Conservation (phyloP, 1,140 invertebrate genomes). For the Temnothorax nylanderi region DNA sequence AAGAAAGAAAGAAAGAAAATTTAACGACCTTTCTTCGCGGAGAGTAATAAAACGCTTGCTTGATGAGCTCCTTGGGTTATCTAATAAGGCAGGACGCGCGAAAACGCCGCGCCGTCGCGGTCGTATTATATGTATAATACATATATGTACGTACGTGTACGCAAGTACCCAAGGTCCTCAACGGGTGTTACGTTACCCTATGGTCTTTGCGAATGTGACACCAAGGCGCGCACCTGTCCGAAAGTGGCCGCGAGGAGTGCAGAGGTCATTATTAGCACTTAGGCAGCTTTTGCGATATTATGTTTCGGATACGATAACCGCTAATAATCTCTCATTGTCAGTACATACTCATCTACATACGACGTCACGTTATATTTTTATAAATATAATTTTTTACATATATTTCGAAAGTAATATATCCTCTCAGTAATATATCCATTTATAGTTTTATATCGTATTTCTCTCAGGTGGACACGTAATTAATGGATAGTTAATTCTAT, state of each 20-base stretch:
- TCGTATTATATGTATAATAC: slow-evolving; percentile 5
- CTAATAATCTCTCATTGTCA: background rate
- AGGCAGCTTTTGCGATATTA: background rate
- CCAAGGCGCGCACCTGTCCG: slow-evolving; percentile 20
- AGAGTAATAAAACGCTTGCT: background rate
- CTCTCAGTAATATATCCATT: no score
- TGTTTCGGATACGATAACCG: background rate
- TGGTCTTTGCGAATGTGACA: slow-evolving; percentile 20
- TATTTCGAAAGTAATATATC: background rate
- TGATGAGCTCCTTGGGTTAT: slow-evolving; percentile 15
- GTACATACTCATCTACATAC: background rate
- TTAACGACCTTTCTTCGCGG: background rate
- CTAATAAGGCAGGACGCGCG: slow-evolving; percentile 74
- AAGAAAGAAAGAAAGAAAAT: background rate
- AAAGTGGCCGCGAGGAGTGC: slow-evolving; percentile 24
- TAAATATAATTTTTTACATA: background rate
- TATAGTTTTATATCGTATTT: background rate
- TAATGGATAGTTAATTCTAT: background rate
- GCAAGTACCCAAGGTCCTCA: slow-evolving; percentile 79
- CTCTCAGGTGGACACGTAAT: background rate
- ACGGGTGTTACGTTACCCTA: slow-evolving; percentile 73
- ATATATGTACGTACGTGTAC: background rate
- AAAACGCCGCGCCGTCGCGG: background rate
- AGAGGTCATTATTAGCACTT: slow-evolving; percentile 11
- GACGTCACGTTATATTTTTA: background rate